Evolutionary conservation across 2,888 invertebrate genomes (phyloP).

Genomic region (Teleogryllus oceanicus): DNA sequence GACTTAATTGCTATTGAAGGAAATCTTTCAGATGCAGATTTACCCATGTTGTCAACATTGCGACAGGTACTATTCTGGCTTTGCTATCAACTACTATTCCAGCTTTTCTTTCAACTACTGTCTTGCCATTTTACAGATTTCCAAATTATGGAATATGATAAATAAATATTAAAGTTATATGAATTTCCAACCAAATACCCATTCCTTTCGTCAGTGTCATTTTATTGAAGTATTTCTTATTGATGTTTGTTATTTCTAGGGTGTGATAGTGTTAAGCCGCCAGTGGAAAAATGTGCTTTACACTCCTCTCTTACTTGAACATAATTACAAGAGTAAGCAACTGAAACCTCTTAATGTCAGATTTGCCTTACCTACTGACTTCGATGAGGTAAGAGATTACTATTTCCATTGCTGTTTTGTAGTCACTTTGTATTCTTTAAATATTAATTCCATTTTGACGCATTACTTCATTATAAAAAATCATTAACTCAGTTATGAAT

Average conservation of each 20-base stretch:
- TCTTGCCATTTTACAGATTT: not conserved
- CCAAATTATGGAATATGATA: not conserved
- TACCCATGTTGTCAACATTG: slow-evolving; percentile 83
- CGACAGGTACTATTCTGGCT: slow-evolving; percentile 62
- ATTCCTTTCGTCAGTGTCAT: not conserved
- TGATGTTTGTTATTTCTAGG: slow-evolving; percentile 53
- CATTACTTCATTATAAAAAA: not conserved
- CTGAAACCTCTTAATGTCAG: slow-evolving; percentile 78
- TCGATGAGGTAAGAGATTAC: slow-evolving; percentile 64
- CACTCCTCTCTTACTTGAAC: slow-evolving; percentile 84
- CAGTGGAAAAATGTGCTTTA: slow-evolving; percentile 97
- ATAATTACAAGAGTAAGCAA: slow-evolving; percentile 81
- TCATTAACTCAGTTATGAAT: slow-evolving; percentile 5
- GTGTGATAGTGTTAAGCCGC: slow-evolving; percentile 90
- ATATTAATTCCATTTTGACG: not conserved
- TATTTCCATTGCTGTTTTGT: not conserved
- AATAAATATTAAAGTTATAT: not conserved
- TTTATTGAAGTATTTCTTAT: not conserved
- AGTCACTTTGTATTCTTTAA: not conserved
- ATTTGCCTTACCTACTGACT: slow-evolving; percentile 73
- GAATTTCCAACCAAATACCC: not conserved
- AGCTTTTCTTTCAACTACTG: not conserved
- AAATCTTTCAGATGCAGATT: slow-evolving; percentile 75
- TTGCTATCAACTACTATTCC: slow-evolving; percentile 30
- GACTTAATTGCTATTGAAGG: slow-evolving; percentile 75